These are phyloP conservation scores for Netelia inedita DNA, from an alignment of 2,888 invertebrate species.

Conservation along the genomic window DNA sequence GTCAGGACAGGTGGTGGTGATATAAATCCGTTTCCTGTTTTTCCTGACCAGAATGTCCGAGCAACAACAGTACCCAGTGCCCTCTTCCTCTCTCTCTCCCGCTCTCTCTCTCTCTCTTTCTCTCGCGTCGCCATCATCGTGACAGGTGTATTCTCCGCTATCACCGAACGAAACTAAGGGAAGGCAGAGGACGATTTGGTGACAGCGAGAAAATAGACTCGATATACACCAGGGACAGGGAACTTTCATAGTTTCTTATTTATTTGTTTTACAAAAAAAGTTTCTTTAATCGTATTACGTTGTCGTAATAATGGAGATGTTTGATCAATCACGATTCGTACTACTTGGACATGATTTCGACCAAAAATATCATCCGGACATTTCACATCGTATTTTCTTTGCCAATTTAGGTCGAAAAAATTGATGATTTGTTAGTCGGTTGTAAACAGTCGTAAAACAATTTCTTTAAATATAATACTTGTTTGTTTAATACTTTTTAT, in stretches of 20 bases:
- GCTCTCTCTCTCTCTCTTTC: slow-evolving; percentile 3
- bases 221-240: background rate
- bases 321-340: slow-evolving; percentile 3
- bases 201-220: slow-evolving; percentile 57
- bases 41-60: slow-evolving; percentile 44
- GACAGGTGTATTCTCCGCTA: slow-evolving; percentile 53
- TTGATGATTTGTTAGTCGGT: background rate
- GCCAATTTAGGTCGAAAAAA: background rate
- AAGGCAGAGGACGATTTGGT: slow-evolving; percentile 44
- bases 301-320: background rate
- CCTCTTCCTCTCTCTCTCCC: background rate
- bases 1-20: slow-evolving; percentile 48
- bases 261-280: slow-evolving; percentile 1
- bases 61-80: slow-evolving; percentile 41
- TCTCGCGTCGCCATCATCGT: slow-evolving; percentile 63
- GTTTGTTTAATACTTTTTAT: too few relatives aligned
- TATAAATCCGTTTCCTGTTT: slow-evolving; percentile 60
- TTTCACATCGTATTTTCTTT: background rate
- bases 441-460: background rate
- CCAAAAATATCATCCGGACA: background rate
- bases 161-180: slow-evolving; percentile 34
- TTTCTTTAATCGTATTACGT: background rate
- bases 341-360: background rate
- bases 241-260: slow-evolving; percentile 52
- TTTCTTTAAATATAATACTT: too few relatives aligned